phyloP scores from a whole-genome alignment of 2,888 invertebrate genomes.

The Notocelia uddmanniana region DNA sequence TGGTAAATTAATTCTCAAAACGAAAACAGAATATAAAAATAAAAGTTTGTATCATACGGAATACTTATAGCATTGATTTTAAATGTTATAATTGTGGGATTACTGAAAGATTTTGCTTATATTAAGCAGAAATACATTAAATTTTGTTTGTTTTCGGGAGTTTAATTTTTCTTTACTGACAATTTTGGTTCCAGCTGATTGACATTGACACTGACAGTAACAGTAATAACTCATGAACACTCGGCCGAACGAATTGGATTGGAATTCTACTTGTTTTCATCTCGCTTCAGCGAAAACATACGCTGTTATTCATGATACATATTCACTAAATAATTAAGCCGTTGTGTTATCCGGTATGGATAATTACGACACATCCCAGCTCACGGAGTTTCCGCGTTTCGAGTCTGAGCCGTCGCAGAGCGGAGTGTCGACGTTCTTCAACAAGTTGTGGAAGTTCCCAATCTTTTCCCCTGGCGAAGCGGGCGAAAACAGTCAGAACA shows the following conservation, averaged over 20 bases:
- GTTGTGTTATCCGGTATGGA: slow-evolving; percentile 62
- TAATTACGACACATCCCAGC: slow-evolving; percentile 78
- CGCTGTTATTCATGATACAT: slow-evolving; percentile 25
- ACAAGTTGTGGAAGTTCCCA: slow-evolving; percentile 90
- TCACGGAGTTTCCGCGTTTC: slow-evolving; percentile 86
- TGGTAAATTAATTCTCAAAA: background rate
- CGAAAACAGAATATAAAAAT: background rate
- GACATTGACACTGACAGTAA: slow-evolving; percentile 22
- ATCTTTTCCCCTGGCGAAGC: slow-evolving; percentile 82
- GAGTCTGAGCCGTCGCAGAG: slow-evolving; percentile 91
- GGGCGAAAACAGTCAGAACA: slow-evolving; percentile 61
- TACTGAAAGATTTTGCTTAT: too few species aligned
- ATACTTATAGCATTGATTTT: too few species aligned
- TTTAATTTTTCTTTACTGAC: background rate
- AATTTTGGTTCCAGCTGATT: slow-evolving; percentile 11
- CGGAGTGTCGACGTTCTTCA: slow-evolving; percentile 90
- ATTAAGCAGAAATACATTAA: too few species aligned
- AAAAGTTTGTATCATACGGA: too few species aligned
- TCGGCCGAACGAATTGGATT: background rate
- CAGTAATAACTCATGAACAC: slow-evolving; percentile 18
- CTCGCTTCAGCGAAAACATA: slow-evolving; percentile 23
- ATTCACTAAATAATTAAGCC: slow-evolving; percentile 19
- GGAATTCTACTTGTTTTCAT: slow-evolving; percentile 33
- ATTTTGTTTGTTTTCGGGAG: background rate
- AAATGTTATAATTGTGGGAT: too few species aligned